phyloP scores from a whole-genome alignment of 2,113 vertebrate genomes.

The Raja brachyura region DNA sequence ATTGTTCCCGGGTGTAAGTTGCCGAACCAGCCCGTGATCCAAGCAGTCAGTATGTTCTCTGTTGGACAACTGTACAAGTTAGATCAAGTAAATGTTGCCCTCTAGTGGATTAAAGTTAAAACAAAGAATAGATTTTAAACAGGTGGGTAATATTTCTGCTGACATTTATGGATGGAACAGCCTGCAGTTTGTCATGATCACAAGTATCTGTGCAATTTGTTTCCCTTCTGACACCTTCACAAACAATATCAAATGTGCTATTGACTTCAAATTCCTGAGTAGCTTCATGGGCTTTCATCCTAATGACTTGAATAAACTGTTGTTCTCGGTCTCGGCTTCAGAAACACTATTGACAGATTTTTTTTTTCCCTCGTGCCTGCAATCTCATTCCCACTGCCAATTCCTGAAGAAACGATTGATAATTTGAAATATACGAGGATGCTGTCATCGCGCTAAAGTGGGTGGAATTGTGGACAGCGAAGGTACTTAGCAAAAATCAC shows the following conservation, averaged over 20 bases:
- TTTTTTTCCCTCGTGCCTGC: background rate
- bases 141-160: background rate
- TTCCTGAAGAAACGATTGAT: background rate
- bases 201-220: background rate
- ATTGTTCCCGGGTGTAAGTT: too few species aligned
- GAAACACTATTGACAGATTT: background rate
- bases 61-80: too few species aligned
- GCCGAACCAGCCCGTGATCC: too few species aligned
- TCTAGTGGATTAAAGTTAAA: constrained; percentile 11
- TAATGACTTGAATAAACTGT: background rate
- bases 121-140: background rate
- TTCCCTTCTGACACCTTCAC: background rate
- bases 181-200: constrained; percentile 18
- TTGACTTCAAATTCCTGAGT: constrained; percentile 4
- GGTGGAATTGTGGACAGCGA: too few species aligned
- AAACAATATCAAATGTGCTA: constrained; percentile 9
- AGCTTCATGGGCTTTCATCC: background rate
- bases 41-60: too few species aligned
- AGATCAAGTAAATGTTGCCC: background rate
- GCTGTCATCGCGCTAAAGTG: too few species aligned
- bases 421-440: background rate
- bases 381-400: background rate
- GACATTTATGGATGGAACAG: background rate
- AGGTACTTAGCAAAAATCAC: too few species aligned
- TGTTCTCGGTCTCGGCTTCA: background rate